A percentile compares a stretch with the other conserved stretches of the same genome.
Evolutionary conservation across 2,797 vertebrate species (phyloP).

Genomic region (Ctenopoma kingsleyae): DNA sequence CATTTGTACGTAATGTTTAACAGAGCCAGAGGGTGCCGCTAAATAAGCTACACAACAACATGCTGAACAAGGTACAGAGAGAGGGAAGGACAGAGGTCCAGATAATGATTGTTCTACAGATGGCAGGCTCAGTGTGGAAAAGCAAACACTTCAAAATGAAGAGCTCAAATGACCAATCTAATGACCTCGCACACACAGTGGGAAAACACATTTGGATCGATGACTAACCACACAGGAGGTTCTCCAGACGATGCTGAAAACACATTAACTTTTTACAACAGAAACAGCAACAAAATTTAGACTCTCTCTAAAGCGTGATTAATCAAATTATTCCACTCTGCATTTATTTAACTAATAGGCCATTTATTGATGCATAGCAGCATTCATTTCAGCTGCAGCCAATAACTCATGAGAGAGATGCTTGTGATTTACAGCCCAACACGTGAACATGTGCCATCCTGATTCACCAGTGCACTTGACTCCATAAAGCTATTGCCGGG

Average conservation of each 20-base stretch:
- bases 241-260: conserved; percentile 36
- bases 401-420: conserved; percentile 15
- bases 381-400: conserved; percentile 26
- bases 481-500: conserved; percentile 53
- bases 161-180: conserved; percentile 83
- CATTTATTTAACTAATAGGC: conserved; percentile 2
- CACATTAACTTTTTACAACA: conserved; percentile 35
- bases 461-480: conserved; percentile 53
- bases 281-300: conserved; percentile 20
- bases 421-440: conserved; percentile 28
- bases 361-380: conserved; percentile 5
- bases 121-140: conserved; percentile 77
- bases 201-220: conserved; percentile 69
- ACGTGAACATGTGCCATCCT: conserved; percentile 19
- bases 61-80: conserved; percentile 21
- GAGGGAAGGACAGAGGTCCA: conserved; percentile 34
- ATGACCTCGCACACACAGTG: conserved; percentile 67
- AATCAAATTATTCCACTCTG: neutral
- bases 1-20: conserved; percentile 3
- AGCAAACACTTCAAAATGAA: conserved; percentile 86
- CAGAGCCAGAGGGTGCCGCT: conserved; percentile 1
- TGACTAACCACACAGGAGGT: conserved; percentile 72
- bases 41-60: conserved; percentile 31
- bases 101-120: conserved; percentile 70
- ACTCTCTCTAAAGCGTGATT: neutral